Conservation (phyloP, 2,113 vertebrate genomes). For the Eidolon helvum region DNA sequence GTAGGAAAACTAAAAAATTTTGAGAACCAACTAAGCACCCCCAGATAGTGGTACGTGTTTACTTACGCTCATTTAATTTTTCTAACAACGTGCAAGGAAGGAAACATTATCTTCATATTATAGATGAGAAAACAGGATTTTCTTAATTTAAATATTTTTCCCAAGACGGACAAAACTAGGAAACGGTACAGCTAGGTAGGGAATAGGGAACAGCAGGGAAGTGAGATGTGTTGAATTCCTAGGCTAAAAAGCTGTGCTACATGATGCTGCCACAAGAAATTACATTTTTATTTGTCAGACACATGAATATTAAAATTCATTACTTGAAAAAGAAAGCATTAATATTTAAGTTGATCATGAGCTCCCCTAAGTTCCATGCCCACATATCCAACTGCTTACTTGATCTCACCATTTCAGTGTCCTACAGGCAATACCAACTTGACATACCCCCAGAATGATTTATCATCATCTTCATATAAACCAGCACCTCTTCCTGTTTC, state of each 20-base stretch:
- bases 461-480: background rate
- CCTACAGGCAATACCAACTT: background rate
- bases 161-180: background rate
- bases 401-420: background rate
- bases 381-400: background rate
- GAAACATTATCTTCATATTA: background rate
- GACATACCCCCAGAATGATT: background rate
- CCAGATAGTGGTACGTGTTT: background rate
- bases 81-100: background rate
- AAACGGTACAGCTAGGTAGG: background rate
- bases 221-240: background rate
- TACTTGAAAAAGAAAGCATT: constrained; percentile 32
- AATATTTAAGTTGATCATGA: background rate
- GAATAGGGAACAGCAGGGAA: background rate
- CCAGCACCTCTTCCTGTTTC: background rate
- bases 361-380: background rate
- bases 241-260: background rate
- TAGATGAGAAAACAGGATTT: background rate
- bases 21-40: background rate
- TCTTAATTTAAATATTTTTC: background rate
- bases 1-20: background rate
- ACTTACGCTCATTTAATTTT: background rate
- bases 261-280: background rate
- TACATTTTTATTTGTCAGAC: constrained; percentile 7
- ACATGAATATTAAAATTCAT: constrained; percentile 34